A percentile compares a stretch with the other conserved stretches of the same genome.
Conservation (phyloP, 2,888 invertebrate genomes). For the Pantelozetes paolii region DNA sequence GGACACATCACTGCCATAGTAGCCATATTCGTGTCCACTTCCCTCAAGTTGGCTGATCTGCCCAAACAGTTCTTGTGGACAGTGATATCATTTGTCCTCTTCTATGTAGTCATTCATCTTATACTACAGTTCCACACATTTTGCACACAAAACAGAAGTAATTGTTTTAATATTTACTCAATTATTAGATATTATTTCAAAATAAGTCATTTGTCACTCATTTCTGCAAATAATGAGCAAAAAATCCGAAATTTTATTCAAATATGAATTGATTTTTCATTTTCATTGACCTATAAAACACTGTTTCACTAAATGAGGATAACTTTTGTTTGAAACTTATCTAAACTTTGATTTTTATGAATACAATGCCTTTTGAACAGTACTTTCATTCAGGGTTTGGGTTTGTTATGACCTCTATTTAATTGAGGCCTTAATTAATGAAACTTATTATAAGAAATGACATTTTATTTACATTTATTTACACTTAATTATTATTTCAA, state of each 20-base stretch:
- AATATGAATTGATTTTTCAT: neutral
- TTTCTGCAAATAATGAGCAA: neutral
- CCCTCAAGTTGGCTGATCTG: conserved; percentile 75
- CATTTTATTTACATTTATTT: too few relatives aligned
- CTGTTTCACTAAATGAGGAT: neutral
- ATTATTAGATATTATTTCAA: neutral
- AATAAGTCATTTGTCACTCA: neutral
- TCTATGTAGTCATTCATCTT: conserved; percentile 82
- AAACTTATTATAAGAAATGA: too few relatives aligned
- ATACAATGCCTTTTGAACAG: too few relatives aligned
- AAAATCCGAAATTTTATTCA: neutral
- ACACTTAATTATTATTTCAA: too few relatives aligned
- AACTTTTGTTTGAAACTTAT: neutral
- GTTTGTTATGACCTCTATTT: too few relatives aligned
- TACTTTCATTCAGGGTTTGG: too few relatives aligned
- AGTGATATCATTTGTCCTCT: conserved; percentile 78
- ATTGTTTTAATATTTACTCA: conserved; percentile 6
- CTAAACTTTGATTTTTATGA: neutral
- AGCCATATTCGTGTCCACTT: conserved; percentile 60
- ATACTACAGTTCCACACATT: conserved; percentile 57
- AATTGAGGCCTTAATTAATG: too few relatives aligned
- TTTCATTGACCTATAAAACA: conserved; percentile 11
- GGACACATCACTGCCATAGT: conserved; percentile 70
- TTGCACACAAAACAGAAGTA: conserved; percentile 33
- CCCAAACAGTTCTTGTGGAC: conserved; percentile 84